Base-by-base conservation (phyloP, 1,140 invertebrate species). In the Meteorus sp. region DNA sequence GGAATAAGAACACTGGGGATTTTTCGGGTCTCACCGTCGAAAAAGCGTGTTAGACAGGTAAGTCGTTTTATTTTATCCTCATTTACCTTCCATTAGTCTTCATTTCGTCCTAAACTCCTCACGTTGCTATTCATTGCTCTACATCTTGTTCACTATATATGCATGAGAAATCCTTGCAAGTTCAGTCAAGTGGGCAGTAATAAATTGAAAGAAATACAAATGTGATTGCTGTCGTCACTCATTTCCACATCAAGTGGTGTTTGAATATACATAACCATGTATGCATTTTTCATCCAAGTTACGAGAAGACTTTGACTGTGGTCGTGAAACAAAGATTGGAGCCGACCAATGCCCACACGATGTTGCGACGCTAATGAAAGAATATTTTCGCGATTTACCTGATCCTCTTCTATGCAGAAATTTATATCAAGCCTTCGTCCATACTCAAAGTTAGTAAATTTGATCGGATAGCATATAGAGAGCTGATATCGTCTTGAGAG, bases 301-400 rank as follows among this genome's bases (percentile, higher is more conserved):
- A 58, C 82, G 93, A 37, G 93, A 97, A 75, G 92, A 95, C 51
- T 94, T 95, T 78, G 93, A 97, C 77, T 86, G 85, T 61, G 91
- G 91, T 9, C 85, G 87, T 63, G 88, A 92, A 64, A 86, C 89
- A 2, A 82, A 85, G 52, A 82, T 97, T 63, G 88, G 89, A 25
- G 82, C 87, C 3, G 89, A 93, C 37, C 88, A 90, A 61, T 93
- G 92, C 81, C 92, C 93, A 0, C 94, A 97, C 72, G 95, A 98
- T 72, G 91, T 97, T 15, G 94, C 93, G 2, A 91, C 93, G 0
- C 81, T 98, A 17, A 81, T 97, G 1, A 98, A 98, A 73, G 94
- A 97, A 74, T 97, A 91, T 79, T 88, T 97, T 62, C 83, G 95
- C 22, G 95, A 97, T 74, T 80, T 98, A 37, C 94, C 95, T 0